Evolutionary conservation across 1,140 invertebrate species (phyloP), one percentile per base, ranked within the genome.

Genomic region (Atta colombica): DNA sequence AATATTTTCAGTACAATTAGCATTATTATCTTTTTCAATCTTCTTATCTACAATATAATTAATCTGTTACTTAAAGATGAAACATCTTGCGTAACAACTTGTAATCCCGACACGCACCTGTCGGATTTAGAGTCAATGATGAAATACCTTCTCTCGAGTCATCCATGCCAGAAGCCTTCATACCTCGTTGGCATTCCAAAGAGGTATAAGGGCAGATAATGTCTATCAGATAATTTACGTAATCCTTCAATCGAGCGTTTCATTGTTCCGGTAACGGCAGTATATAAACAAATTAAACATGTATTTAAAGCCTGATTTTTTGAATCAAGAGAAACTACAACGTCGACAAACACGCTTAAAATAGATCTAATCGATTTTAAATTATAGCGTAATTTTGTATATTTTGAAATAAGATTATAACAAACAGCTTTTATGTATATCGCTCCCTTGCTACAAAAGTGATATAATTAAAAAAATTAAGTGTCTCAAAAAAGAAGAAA

Each of bases 171-270:
- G 58, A 61, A 28, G 72, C 39, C 69, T 75, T 84, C 49, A 31
- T 12, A 84, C 28, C 69, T 84, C 69, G 39, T 84, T 75, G n/a
- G 39, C 39, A 84, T 75, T 45, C 53, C n/a, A 49, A 72, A 75
- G 71, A 77, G 5, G 63, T 18, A 66, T 39, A 86, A 81, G 55
- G 55, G 51, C 25, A 82, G 45, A 71, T 25, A 25, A 25, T 77
- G 74, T 45, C 55, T 82, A 16, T 31, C 31, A 80, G 65, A 80
- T 88, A 90, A 92, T 92, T 93, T 92, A 89, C 85, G 89, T 92
- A 92, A 93, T 92, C 87, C 88, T 51, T 28, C 58, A 65, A 77
- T 78, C 90, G 89, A 92, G 90, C 91, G 88, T 90, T 87, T 90
- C 89, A 92, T 93, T 93, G 89, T 93, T 90, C 58, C 85, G 61